Evolutionary conservation across 1,140 invertebrate genomes (phyloP).

Genomic region (Carposina sasakii): DNA sequence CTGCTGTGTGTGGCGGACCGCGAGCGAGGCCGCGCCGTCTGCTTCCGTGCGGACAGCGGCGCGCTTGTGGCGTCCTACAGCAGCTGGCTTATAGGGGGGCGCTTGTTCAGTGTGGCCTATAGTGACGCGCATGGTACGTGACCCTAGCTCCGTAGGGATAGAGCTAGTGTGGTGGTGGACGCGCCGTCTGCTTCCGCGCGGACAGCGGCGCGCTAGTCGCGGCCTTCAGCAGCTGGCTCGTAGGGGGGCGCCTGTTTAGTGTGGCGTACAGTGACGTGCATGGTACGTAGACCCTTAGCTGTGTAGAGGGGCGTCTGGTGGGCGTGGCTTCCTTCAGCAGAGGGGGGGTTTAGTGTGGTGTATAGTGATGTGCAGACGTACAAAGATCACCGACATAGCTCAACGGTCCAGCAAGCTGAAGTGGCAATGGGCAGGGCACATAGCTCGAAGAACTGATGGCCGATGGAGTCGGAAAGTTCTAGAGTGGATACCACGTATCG

Average conservation of each 20-base stretch:
- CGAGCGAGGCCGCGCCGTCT: constrained; percentile 90
- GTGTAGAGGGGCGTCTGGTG: no score
- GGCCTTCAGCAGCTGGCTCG: constrained; percentile 73
- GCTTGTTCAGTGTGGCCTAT: constrained; percentile 82
- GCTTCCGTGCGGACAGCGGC: constrained; percentile 80
- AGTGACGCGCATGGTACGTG: constrained; percentile 50
- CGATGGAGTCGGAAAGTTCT: no score
- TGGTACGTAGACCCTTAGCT: constrained; percentile 28
- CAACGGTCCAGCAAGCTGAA: no score
- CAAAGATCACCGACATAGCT: no score
- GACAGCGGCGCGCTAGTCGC: constrained; percentile 78
- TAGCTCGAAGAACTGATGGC: no score
- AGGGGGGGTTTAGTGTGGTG: no score
- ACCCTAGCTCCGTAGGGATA: constrained; percentile 74
- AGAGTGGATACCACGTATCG: no score
- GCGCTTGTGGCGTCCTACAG: constrained; percentile 76
- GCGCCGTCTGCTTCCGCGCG: no score
- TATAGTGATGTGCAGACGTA: no score
- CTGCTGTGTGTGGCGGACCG: constrained; percentile 91
- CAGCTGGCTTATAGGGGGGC: constrained; percentile 75
- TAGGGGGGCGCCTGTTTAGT: constrained; percentile 80
- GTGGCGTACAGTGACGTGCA: constrained; percentile 75
- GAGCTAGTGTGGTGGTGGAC: no score
- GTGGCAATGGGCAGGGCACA: no score
- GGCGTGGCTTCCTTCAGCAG: no score